Evolutionary conservation across 1,140 invertebrate genomes (phyloP).

Genomic region (Calosoma granatense): DNA sequence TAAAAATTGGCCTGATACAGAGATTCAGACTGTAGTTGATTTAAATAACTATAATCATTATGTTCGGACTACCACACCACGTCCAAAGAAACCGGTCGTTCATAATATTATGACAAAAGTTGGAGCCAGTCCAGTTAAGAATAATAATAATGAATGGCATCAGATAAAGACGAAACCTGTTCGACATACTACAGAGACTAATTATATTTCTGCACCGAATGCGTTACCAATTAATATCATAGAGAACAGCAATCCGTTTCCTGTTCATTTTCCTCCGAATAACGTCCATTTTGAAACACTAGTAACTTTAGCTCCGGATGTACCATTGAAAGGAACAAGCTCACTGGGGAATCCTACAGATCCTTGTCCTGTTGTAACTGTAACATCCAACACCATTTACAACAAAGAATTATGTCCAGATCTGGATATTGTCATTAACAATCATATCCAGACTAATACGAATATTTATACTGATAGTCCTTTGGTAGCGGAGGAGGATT

Average conservation of each 20-base stretch:
- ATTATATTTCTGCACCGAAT: neutral
- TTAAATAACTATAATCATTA: neutral
- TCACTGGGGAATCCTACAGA: too few species aligned
- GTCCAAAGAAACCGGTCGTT: neutral
- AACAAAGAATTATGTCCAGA: neutral
- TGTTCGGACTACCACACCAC: neutral
- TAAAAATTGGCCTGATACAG: neutral
- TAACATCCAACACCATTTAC: neutral
- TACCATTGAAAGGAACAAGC: neutral
- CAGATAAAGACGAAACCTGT: neutral
- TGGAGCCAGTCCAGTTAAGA: too few species aligned
- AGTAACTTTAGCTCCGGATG: neutral
- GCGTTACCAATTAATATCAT: neutral
- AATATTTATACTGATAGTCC: neutral
- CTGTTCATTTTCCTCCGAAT: neutral
- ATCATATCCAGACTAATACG: neutral
- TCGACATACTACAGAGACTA: neutral
- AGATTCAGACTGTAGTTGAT: neutral
- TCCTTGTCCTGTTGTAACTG: neutral
- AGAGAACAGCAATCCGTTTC: neutral
- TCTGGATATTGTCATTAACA: slow-evolving; percentile 1
- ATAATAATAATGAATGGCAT: too few species aligned
- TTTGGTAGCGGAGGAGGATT: neutral
- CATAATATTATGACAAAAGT: neutral
- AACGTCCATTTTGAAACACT: neutral